Evolutionary conservation across 2,888 invertebrate genomes (phyloP).

Genomic region (Heteromyza rotundicornis): DNA sequence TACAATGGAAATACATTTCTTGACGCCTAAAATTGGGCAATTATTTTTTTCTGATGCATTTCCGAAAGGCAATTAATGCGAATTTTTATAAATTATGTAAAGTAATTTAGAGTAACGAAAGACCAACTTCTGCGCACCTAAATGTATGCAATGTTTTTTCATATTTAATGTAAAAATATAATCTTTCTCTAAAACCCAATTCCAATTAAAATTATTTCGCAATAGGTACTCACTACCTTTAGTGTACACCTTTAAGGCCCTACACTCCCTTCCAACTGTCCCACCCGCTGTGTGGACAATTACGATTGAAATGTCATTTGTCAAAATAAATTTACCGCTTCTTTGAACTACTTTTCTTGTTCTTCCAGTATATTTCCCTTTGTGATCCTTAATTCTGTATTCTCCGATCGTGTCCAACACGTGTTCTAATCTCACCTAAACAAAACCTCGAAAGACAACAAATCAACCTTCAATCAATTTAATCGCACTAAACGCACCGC

Average conservation of each 20-base stretch:
- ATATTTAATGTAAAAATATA: too few relatives aligned
- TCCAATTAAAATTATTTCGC: too few relatives aligned
- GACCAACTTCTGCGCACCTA: too few relatives aligned
- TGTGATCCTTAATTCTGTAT: conserved; percentile 18
- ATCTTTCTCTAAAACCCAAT: too few relatives aligned
- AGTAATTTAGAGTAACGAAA: too few relatives aligned
- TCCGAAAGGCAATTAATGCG: too few relatives aligned
- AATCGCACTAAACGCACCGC: conserved; percentile 31
- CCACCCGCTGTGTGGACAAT: conserved; percentile 36
- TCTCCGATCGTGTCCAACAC: conserved; percentile 53
- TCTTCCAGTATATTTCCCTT: conserved; percentile 2
- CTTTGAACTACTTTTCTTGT: conserved; percentile 16
- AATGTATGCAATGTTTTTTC: too few relatives aligned
- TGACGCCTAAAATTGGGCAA: conserved; percentile 36
- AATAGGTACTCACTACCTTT: too few relatives aligned
- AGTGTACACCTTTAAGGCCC: too few relatives aligned
- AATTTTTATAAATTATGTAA: too few relatives aligned
- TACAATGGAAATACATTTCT: conserved; percentile 19
- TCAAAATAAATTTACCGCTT: conserved; percentile 53
- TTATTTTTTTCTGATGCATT: conserved; percentile 21
- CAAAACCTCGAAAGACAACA: conserved; percentile 43
- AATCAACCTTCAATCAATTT: conserved; percentile 58
- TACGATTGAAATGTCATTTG: conserved; percentile 59
- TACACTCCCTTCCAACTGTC: background rate
- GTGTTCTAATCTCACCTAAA: conserved; percentile 54